Evolutionary conservation across 2,113 vertebrate genomes (phyloP).

Genomic region (Chionomys nivalis): DNA sequence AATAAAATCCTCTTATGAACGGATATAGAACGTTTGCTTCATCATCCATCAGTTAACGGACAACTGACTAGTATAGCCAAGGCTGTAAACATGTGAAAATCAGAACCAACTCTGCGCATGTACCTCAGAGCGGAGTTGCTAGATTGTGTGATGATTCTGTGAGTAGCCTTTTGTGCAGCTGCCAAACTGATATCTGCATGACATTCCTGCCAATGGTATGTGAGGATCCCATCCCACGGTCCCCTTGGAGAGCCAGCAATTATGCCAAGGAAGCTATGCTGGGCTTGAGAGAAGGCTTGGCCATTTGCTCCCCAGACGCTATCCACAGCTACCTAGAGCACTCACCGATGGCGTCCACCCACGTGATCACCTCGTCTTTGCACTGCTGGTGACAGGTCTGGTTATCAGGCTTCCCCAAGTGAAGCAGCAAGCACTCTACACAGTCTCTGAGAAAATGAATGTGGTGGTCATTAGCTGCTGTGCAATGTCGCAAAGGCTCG

Average conservation of each 20-base stretch:
- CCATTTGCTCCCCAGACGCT: background rate
- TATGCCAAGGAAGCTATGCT: background rate
- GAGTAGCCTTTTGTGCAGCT: background rate
- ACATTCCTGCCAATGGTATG: no score
- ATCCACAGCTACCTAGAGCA: background rate
- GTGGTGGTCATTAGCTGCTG: background rate
- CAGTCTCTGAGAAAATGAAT: constrained; percentile 89
- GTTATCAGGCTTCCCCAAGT: constrained; percentile 93
- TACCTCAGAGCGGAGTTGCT: background rate
- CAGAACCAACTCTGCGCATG: background rate
- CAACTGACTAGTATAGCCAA: background rate
- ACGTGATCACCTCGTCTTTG: constrained; percentile 93
- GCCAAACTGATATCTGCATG: background rate
- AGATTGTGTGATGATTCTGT: background rate
- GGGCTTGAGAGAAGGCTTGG: background rate
- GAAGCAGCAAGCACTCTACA: constrained; percentile 94
- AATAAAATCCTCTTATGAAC: background rate
- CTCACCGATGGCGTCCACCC: constrained; percentile 93
- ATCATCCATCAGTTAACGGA: background rate
- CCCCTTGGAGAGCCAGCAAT: background rate
- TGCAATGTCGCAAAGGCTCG: background rate
- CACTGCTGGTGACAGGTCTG: constrained; percentile 96
- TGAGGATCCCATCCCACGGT: background rate
- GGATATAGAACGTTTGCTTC: background rate
- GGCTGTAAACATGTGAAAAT: background rate